Percentiles rank a stretch among this genome's conserved stretches.
These are phyloP conservation scores for Callionymus lyra DNA, from an alignment of 2,113 vertebrate species.

Conservation along the genomic window DNA sequence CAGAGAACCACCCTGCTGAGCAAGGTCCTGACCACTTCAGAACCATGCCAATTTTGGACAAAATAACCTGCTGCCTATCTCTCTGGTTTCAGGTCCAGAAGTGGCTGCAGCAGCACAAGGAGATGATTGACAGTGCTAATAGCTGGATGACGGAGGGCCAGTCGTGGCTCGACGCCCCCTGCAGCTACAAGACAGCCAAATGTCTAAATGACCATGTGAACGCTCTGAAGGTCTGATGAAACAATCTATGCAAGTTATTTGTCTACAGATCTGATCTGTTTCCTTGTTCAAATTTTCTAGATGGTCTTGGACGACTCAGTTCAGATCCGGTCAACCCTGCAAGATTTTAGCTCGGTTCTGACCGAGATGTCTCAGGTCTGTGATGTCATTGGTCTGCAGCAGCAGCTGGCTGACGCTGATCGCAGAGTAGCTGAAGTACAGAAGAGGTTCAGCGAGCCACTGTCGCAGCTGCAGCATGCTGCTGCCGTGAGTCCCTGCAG, in stretches of 20 bases:
- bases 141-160: constrained; percentile 77
- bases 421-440: constrained; percentile 67
- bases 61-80: background rate
- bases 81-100: constrained; percentile 62
- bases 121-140: constrained; percentile 72
- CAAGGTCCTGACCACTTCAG: constrained; percentile 65
- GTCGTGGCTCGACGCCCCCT: constrained; percentile 68
- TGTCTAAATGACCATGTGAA: constrained; percentile 65
- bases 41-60: background rate
- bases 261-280: too few relatives aligned
- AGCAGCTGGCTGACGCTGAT: constrained; percentile 65
- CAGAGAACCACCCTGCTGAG: constrained; percentile 76
- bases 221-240: constrained; percentile 71
- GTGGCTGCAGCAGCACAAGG: constrained; percentile 79
- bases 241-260: background rate
- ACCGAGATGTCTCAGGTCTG: constrained; percentile 75
- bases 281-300: too few relatives aligned
- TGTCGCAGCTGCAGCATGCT: constrained; percentile 74
- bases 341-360: constrained; percentile 64
- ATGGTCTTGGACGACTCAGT: constrained; percentile 81
- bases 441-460: constrained; percentile 66
- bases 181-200: constrained; percentile 69
- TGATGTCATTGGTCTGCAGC: constrained; percentile 61
- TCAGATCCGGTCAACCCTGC: constrained; percentile 77
- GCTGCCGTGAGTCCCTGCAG: constrained; percentile 70